Conservation (phyloP, 2,113 vertebrate genomes). For the Mola mola region DNA sequence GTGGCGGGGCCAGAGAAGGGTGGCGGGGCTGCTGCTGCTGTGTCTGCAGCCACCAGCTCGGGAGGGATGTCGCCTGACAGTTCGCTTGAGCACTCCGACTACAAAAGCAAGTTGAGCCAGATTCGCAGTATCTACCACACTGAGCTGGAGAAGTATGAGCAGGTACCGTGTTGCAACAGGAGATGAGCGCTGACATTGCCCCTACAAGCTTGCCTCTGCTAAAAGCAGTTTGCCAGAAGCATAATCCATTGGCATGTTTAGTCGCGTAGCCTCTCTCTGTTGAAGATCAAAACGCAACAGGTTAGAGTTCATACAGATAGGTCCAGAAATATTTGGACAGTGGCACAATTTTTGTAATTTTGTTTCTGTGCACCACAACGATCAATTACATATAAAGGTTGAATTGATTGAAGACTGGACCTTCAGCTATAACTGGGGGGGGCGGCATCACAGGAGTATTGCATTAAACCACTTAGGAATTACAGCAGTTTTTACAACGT, state of each 20-base stretch:
- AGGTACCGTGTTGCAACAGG: constrained; percentile 82
- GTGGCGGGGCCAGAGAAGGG: constrained; percentile 93
- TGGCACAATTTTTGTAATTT: too few relatives aligned
- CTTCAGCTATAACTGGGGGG: too few relatives aligned
- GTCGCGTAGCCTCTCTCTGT: not conserved
- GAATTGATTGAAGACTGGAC: too few relatives aligned
- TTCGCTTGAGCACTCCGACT: constrained; percentile 93
- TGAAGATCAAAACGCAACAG: not conserved
- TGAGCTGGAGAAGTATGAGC: constrained; percentile 94
- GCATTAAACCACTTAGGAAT: too few relatives aligned
- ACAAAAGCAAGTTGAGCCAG: constrained; percentile 93
- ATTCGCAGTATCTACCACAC: constrained; percentile 94
- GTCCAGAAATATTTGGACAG: too few relatives aligned
- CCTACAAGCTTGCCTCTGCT: constrained; percentile 58
- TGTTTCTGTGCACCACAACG: too few relatives aligned
- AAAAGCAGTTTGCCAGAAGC: constrained; percentile 44
- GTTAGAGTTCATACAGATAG: not conserved
- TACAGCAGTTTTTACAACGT: too few relatives aligned
- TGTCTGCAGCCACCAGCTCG: constrained; percentile 89
- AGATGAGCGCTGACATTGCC: constrained; percentile 53
- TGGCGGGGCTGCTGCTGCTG: constrained; percentile 87
- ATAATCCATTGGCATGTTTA: constrained; percentile 46
- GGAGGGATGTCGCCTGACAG: constrained; percentile 91
- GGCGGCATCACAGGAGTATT: too few relatives aligned
- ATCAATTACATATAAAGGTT: too few relatives aligned